Percentiles rank a stretch among this genome's conserved stretches.
phyloP scores from a whole-genome alignment of 2,888 invertebrate genomes.

The Leptinotarsa tumamoca region DNA sequence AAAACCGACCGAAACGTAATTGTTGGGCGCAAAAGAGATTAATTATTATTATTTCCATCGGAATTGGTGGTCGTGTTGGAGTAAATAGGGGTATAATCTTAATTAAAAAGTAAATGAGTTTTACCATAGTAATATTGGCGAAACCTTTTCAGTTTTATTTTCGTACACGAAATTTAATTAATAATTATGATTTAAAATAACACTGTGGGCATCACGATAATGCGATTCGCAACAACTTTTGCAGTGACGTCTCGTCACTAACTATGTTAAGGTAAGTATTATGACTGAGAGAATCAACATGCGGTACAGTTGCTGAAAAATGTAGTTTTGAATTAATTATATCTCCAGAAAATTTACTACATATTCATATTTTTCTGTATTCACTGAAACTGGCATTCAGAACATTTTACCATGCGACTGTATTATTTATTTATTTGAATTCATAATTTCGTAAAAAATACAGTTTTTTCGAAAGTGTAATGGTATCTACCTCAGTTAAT shows the following conservation, averaged over 20 bases:
- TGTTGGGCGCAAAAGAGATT: conserved; percentile 52
- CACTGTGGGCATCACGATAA: conserved; percentile 50
- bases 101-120: conserved; percentile 61
- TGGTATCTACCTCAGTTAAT: no score
- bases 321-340: no score
- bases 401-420: no score
- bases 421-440: no score
- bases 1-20: conserved; percentile 43
- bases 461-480: no score
- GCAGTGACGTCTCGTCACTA: conserved; percentile 7
- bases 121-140: conserved; percentile 55
- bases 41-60: conserved; percentile 39
- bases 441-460: no score
- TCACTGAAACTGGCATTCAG: no score
- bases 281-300: no score
- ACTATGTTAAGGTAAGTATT: neutral
- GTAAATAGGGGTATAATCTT: conserved; percentile 57
- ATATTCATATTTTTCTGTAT: no score
- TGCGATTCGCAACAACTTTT: conserved; percentile 32
- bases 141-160: conserved; percentile 55
- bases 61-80: conserved; percentile 51
- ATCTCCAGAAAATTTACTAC: no score
- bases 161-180: conserved; percentile 55
- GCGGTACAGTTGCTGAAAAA: no score
- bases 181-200: conserved; percentile 53